Evolutionary conservation across 2,888 invertebrate species (phyloP).

Genomic region (Allophyes oxyacanthae): DNA sequence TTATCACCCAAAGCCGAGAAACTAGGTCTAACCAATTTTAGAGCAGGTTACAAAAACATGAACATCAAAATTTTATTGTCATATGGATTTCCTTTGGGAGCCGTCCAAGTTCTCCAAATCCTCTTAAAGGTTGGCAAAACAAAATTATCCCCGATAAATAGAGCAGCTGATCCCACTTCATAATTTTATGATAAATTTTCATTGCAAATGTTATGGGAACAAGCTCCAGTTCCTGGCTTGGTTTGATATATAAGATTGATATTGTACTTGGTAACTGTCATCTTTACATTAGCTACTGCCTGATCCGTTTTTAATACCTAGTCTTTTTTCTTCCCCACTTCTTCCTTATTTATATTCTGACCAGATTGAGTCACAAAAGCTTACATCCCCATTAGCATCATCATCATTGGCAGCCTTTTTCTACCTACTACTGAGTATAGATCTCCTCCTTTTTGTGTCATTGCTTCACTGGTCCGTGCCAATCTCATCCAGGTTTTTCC

Average conservation of each 20-base stretch:
- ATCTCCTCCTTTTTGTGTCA: too few relatives aligned
- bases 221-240: neutral
- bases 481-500: too few relatives aligned
- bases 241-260: neutral
- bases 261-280: neutral
- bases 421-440: too few relatives aligned
- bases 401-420: too few relatives aligned
- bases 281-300: neutral
- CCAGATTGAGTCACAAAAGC: too few relatives aligned
- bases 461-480: too few relatives aligned
- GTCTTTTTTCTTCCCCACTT: too few relatives aligned
- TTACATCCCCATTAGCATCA: too few relatives aligned
- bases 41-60: conserved; percentile 30
- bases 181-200: conserved; percentile 30
- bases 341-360: too few relatives aligned
- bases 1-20: conserved; percentile 2
- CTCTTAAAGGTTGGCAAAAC: conserved; percentile 52
- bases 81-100: conserved; percentile 37
- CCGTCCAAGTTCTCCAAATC: conserved; percentile 49
- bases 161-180: conserved; percentile 33
- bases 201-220: conserved; percentile 4
- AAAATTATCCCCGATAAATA: conserved; percentile 47
- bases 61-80: conserved; percentile 40
- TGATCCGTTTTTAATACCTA: neutral
- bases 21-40: conserved; percentile 13